Evolutionary conservation across 2,113 vertebrate species (phyloP).

Genomic region (Stigmatopora argus): DNA sequence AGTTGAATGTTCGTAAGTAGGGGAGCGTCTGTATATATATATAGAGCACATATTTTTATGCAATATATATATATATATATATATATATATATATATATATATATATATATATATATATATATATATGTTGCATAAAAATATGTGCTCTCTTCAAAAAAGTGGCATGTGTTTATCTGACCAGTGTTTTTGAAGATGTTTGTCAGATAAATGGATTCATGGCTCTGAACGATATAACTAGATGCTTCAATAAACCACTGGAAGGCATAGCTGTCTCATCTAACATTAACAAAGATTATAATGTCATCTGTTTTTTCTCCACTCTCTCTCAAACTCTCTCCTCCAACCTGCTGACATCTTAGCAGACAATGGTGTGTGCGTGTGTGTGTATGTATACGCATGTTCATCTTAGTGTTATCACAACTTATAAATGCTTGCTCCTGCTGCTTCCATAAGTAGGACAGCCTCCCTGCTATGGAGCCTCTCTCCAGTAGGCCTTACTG

Average conservation of each 20-base stretch:
- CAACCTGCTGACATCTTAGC: conserved; percentile 39
- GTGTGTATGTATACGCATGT: not conserved
- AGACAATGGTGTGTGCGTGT: conserved; percentile 4
- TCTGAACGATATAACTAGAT: conserved; percentile 57
- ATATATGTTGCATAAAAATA: conserved; percentile 6
- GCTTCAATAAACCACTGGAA: conserved; percentile 69
- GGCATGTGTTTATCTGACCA: conserved; percentile 38
- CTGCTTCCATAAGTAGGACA: conserved; percentile 39
- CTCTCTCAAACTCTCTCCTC: conserved; percentile 30
- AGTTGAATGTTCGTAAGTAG: too few species aligned
- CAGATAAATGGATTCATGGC: conserved; percentile 56
- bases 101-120: too few species aligned
- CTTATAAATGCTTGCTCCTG: conserved; percentile 32
- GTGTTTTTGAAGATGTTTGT: conserved; percentile 37
- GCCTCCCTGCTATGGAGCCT: conserved; percentile 23
- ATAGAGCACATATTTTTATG: too few species aligned
- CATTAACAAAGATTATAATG: conserved; percentile 52
- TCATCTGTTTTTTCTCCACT: conserved; percentile 46
- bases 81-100: too few species aligned
- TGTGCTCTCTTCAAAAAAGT: conserved; percentile 38
- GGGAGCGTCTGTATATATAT: too few species aligned
- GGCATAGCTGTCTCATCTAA: conserved; percentile 62
- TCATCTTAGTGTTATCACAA: conserved; percentile 32
- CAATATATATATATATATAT: too few species aligned
- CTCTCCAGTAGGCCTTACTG: conserved; percentile 48